A percentile compares a stretch with the other conserved stretches of the same genome.
phyloP scores from a whole-genome alignment of 2,888 invertebrate genomes.

The Drosophila anomalata region DNA sequence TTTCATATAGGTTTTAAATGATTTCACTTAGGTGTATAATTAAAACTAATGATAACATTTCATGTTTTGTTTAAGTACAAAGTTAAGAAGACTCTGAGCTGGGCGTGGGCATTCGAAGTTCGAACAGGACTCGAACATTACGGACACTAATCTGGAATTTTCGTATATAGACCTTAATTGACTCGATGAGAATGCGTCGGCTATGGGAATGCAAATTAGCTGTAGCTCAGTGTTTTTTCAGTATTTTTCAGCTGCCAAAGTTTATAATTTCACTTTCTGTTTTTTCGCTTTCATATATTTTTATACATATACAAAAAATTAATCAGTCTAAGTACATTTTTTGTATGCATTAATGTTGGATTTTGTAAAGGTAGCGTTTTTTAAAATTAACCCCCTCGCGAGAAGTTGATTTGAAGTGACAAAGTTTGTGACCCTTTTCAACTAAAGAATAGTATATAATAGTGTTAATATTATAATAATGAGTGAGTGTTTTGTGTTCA shows the following conservation, averaged over 20 bases:
- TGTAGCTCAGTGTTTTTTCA: conserved; percentile 12
- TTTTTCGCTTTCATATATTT: conserved; percentile 42
- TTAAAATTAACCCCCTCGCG: conserved; percentile 28
- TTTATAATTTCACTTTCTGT: conserved; percentile 42
- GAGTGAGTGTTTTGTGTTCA: conserved; percentile 44
- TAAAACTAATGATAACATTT: conserved; percentile 78
- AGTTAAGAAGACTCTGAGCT: conserved; percentile 62
- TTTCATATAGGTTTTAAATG: conserved; percentile 37
- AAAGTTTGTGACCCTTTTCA: conserved; percentile 17
- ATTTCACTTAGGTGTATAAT: conserved; percentile 69
- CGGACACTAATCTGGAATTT: conserved; percentile 26
- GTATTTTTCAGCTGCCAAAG: conserved; percentile 38
- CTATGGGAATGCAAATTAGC: conserved; percentile 32
- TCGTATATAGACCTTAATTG: conserved; percentile 36
- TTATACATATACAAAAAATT: conserved; percentile 75
- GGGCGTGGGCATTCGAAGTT: conserved; percentile 21
- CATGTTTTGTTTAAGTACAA: conserved; percentile 51
- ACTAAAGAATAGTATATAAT: conserved; percentile 29
- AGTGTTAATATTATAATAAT: conserved; percentile 25
- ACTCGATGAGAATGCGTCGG: conserved; percentile 34
- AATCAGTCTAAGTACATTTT: conserved; percentile 77
- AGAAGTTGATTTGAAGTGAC: conserved; percentile 31
- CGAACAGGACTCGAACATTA: too few relatives aligned
- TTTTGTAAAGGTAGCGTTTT: conserved; percentile 29
- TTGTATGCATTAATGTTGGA: conserved; percentile 25